Conservation (phyloP, 1,140 invertebrate genomes). For the Drosophila nigrodunni region DNA sequence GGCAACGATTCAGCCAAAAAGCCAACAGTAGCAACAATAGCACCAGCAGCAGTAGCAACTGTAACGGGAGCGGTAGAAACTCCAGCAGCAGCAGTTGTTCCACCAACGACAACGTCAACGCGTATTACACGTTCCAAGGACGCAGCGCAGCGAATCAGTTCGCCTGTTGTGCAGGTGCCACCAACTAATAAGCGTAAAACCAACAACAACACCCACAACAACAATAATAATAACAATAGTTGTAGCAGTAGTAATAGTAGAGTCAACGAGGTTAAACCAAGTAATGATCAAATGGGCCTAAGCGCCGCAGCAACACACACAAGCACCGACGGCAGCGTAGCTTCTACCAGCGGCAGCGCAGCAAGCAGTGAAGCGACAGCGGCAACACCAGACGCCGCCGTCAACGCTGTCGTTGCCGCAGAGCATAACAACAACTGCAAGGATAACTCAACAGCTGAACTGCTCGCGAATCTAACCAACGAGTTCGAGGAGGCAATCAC, state of each 20-base stretch:
- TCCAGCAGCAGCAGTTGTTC: neutral
- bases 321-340: constrained; percentile 35
- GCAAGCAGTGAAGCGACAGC: constrained; percentile 17
- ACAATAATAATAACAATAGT: neutral
- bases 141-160: constrained; percentile 40
- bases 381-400: neutral
- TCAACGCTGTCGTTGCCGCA: neutral
- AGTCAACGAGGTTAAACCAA: constrained; percentile 7
- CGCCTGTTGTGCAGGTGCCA: constrained; percentile 30
- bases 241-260: constrained; percentile 2
- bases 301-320: constrained; percentile 65
- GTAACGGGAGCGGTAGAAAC: neutral
- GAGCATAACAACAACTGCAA: constrained; percentile 59
- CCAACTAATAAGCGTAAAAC: constrained; percentile 47
- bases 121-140: constrained; percentile 74
- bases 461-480: constrained; percentile 71
- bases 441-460: constrained; percentile 70
- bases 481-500: constrained; percentile 74
- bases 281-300: constrained; percentile 74
- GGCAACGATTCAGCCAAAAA: constrained; percentile 43
- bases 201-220: constrained; percentile 24
- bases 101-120: constrained; percentile 53
- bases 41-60: constrained; percentile 15
- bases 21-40: constrained; percentile 35
- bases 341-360: constrained; percentile 14